phyloP scores from a whole-genome alignment of 1,140 invertebrate species.

The Drosophila repleta region DNA sequence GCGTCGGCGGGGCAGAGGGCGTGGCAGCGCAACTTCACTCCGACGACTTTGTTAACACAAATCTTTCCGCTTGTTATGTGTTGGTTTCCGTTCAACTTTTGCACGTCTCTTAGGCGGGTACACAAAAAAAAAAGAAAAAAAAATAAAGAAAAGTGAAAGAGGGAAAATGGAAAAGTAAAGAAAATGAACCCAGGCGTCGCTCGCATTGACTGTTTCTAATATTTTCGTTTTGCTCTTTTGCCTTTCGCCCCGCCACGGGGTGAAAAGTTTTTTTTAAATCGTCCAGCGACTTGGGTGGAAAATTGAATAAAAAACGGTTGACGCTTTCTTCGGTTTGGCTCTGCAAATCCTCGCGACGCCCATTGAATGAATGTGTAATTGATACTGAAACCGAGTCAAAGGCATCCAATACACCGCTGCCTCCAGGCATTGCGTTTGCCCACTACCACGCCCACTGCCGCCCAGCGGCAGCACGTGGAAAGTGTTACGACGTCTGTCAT shows the following conservation, averaged over 20 bases:
- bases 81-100: slow-evolving; percentile 69
- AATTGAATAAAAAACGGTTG: slow-evolving; percentile 73
- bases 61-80: slow-evolving; percentile 80
- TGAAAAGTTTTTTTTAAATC: slow-evolving; percentile 55
- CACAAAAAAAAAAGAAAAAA: slow-evolving; percentile 3
- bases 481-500: slow-evolving; percentile 37
- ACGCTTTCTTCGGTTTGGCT: slow-evolving; percentile 31
- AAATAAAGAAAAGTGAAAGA: not conserved
- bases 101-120: slow-evolving; percentile 15
- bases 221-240: slow-evolving; percentile 57
- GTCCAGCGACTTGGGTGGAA: slow-evolving; percentile 20
- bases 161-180: slow-evolving; percentile 9
- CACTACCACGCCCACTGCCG: not conserved
- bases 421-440: slow-evolving; percentile 9
- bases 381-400: slow-evolving; percentile 63
- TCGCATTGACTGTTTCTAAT: slow-evolving; percentile 62
- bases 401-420: slow-evolving; percentile 51
- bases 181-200: slow-evolving; percentile 1
- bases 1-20: slow-evolving; percentile 10
- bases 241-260: not conserved
- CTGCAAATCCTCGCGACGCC: slow-evolving; percentile 55
- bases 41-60: slow-evolving; percentile 72
- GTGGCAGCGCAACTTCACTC: slow-evolving; percentile 20
- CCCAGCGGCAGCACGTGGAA: not conserved
- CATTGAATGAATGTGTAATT: slow-evolving; percentile 75